Evolutionary conservation across 2,113 vertebrate genomes (phyloP).

Genomic region (Dunckerocampus dactyliophorus): DNA sequence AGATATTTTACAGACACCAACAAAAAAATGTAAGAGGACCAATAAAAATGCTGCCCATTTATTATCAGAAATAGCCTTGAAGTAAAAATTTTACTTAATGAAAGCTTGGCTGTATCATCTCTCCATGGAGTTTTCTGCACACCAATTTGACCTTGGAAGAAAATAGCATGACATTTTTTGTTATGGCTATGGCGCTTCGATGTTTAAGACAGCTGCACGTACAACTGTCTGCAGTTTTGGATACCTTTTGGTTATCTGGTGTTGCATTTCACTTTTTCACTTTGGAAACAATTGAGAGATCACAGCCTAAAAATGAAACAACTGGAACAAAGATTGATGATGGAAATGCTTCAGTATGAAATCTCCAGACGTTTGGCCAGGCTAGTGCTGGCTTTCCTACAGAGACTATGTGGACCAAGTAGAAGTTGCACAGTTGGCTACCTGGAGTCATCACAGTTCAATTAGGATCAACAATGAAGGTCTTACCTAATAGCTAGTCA

Average conservation of each 20-base stretch:
- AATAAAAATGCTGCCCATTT: not conserved
- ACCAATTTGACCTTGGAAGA: slow-evolving; percentile 3
- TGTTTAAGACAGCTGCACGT: slow-evolving; percentile 10
- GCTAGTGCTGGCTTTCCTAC: not conserved
- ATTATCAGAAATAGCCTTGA: not conserved
- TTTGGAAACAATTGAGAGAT: not conserved
- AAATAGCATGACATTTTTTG: slow-evolving; percentile 6
- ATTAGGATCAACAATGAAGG: not conserved
- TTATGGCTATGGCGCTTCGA: slow-evolving; percentile 1
- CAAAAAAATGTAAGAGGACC: not conserved
- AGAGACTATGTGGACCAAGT: not conserved
- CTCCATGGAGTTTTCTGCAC: slow-evolving; percentile 1
- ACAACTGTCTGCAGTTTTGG: slow-evolving; percentile 7
- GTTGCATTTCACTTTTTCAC: not conserved
- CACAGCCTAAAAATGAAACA: not conserved
- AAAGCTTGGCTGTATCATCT: slow-evolving; percentile 2
- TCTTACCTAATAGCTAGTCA: slow-evolving; percentile 13
- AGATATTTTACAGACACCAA: not conserved
- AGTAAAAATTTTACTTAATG: not conserved
- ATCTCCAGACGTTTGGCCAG: slow-evolving; percentile 7
- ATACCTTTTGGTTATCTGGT: slow-evolving; percentile 1
- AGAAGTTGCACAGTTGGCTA: slow-evolving; percentile 1
- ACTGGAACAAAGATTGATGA: slow-evolving; percentile 5
- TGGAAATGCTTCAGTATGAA: slow-evolving; percentile 2
- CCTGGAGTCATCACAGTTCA: not conserved